These are phyloP conservation scores for Petrocephalus zakoni DNA, from an alignment of 2,113 vertebrate species.

Conservation along the genomic window DNA sequence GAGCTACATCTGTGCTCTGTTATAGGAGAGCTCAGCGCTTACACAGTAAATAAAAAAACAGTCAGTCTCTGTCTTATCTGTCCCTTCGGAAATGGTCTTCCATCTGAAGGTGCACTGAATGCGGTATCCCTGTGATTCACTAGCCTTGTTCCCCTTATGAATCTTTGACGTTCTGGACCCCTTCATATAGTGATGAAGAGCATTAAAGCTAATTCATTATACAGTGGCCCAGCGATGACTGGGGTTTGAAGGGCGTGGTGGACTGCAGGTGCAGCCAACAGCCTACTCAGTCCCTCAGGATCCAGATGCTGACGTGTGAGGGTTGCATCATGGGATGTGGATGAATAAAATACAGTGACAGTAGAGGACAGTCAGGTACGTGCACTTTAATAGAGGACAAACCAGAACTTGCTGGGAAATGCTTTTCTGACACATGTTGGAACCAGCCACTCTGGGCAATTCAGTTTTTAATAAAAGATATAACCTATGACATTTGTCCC, in stretches of 20 bases:
- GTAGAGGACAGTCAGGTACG: neutral
- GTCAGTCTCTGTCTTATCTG: neutral
- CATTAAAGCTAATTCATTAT: constrained; percentile 8
- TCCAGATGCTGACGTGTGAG: neutral
- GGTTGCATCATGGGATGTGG: neutral
- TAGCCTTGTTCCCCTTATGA: neutral
- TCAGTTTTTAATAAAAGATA: neutral
- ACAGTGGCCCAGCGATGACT: neutral
- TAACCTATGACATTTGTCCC: neutral
- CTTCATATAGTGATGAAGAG: neutral
- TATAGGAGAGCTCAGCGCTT: neutral
- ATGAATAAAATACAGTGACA: neutral
- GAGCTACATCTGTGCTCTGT: neutral
- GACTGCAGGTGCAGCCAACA: neutral
- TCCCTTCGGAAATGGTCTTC: neutral
- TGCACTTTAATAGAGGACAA: neutral
- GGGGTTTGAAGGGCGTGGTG: neutral
- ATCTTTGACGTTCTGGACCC: neutral
- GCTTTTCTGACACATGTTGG: neutral
- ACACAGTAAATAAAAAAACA: neutral
- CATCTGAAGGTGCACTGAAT: neutral
- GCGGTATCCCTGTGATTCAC: neutral
- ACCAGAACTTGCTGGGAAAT: neutral
- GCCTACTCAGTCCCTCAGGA: neutral
- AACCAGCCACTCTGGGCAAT: neutral